A percentile compares a stretch with the other conserved stretches of the same genome.
These are phyloP conservation scores for Sebastes oblongus DNA, from an alignment of 2,797 vertebrate species.

Conservation along the genomic window DNA sequence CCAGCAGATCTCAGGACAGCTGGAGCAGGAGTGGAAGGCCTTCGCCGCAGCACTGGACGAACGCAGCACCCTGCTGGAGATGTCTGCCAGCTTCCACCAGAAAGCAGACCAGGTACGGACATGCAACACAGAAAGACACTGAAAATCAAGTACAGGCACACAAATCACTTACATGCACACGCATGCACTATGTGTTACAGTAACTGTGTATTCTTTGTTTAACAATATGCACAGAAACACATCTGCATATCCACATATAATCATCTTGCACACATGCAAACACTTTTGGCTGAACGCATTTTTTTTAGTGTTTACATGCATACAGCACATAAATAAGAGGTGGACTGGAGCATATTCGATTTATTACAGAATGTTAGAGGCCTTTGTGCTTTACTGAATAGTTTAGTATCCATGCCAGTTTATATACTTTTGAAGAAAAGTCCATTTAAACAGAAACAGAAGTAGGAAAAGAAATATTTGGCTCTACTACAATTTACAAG, in stretches of 20 bases:
- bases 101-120: slow-evolving; percentile 93
- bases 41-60: slow-evolving; percentile 98
- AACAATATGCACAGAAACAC: not conserved
- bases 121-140: not conserved
- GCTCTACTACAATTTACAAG: not conserved
- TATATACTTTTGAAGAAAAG: not conserved
- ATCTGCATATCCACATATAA: not conserved
- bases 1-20: slow-evolving; percentile 95
- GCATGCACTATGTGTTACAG: not conserved
- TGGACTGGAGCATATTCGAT: not conserved
- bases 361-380: not conserved
- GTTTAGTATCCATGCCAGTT: not conserved
- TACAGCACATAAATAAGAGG: not conserved
- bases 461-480: not conserved
- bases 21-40: slow-evolving; percentile 99
- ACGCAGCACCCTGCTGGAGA: slow-evolving; percentile 96
- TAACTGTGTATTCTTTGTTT: not conserved
- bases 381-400: not conserved
- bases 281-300: not conserved
- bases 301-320: not conserved
- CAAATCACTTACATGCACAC: not conserved
- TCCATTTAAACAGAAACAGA: not conserved
- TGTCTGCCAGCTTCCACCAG: slow-evolving; percentile 98
- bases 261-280: not conserved
- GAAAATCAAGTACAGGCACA: not conserved